phyloP scores from a whole-genome alignment of 2,797 vertebrate species.

The Alectoris magna region DNA sequence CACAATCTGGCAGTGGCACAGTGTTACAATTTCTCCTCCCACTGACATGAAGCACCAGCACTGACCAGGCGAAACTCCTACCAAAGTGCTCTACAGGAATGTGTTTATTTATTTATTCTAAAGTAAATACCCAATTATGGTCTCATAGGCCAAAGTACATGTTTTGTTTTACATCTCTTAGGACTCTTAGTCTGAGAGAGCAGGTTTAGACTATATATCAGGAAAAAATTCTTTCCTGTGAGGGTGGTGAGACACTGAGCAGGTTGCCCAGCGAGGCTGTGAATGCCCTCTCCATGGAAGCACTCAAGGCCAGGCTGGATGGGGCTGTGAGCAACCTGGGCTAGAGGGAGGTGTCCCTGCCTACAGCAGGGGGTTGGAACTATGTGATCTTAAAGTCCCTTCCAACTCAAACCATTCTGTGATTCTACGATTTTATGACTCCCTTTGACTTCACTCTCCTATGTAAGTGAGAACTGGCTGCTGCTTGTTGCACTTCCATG shows the following conservation, averaged over 20 bases:
- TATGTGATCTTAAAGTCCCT: too few species aligned
- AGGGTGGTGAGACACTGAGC: too few species aligned
- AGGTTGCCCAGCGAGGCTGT: too few species aligned
- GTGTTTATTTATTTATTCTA: background rate
- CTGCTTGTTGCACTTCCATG: accelerated
- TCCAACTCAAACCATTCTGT: too few species aligned
- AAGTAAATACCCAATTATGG: background rate
- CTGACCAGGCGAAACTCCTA: background rate
- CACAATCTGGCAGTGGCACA: background rate
- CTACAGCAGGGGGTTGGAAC: too few species aligned
- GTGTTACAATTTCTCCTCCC: background rate
- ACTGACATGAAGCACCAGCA: background rate
- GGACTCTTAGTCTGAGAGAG: background rate
- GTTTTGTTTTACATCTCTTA: background rate
- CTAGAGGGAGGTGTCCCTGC: too few species aligned
- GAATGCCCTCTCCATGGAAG: too few species aligned
- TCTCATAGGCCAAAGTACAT: accelerated
- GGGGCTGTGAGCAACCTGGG: too few species aligned
- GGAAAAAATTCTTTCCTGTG: too few species aligned
- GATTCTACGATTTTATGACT: too few species aligned
- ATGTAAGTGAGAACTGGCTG: background rate
- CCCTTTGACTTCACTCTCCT: accelerated
- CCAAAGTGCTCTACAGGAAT: background rate
- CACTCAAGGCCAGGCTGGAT: too few species aligned
- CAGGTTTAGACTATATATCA: too few species aligned